These are phyloP conservation scores for Physella acuta DNA, from an alignment of 1,140 invertebrate genomes.

Conservation along the genomic window DNA sequence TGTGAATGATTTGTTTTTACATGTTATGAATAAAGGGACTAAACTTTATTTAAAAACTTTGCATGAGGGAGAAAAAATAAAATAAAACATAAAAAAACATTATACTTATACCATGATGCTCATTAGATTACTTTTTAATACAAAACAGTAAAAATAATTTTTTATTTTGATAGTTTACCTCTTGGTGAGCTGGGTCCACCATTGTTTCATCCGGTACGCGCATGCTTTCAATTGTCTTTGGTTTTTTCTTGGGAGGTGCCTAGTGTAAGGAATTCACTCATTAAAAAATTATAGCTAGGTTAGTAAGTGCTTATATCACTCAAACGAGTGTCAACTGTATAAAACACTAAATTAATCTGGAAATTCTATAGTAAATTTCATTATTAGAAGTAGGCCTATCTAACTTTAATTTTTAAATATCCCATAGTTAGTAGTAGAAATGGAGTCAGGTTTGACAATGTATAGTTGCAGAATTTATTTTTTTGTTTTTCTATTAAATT, in stretches of 20 bases:
- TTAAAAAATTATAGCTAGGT: not conserved
- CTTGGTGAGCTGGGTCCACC: slow-evolving; percentile 75
- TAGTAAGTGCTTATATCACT: not conserved
- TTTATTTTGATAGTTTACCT: slow-evolving; percentile 66
- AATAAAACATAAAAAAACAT: too few species aligned
- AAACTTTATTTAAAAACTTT: too few species aligned
- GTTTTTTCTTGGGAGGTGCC: slow-evolving; percentile 71
- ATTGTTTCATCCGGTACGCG: slow-evolving; percentile 90
- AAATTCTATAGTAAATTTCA: not conserved
- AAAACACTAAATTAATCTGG: not conserved
- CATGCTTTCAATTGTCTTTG: slow-evolving; percentile 90
- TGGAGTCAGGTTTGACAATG: not conserved
- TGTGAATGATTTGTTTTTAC: too few species aligned
- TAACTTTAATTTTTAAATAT: not conserved
- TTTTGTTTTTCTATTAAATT: too few species aligned
- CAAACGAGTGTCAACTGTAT: not conserved
- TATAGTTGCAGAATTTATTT: too few species aligned
- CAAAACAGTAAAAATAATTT: not conserved
- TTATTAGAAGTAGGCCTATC: not conserved
- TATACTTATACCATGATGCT: too few species aligned
- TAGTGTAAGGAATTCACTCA: slow-evolving; percentile 23
- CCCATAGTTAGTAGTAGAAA: not conserved
- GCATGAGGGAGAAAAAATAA: too few species aligned
- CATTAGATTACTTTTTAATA: not conserved
- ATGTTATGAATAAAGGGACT: too few species aligned